A percentile compares a stretch with the other conserved stretches of the same genome.
Evolutionary conservation across 2,113 vertebrate species (phyloP).

Genomic region (Phyllostomus discolor): DNA sequence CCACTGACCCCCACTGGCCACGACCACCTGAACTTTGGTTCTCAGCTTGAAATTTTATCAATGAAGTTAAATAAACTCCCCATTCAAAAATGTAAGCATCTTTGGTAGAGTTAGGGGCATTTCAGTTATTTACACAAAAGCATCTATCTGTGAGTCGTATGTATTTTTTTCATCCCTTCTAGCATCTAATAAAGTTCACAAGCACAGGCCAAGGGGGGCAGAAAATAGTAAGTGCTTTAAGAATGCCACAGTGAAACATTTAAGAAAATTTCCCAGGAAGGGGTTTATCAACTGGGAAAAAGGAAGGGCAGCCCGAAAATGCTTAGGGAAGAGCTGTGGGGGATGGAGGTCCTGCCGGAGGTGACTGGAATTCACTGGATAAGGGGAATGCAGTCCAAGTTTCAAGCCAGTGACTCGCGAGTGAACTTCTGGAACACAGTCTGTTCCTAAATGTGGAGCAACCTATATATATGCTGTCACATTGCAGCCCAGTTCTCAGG

Average conservation of each 20-base stretch:
- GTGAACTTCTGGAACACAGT: background rate
- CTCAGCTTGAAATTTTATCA: constrained; percentile 9
- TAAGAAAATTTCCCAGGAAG: background rate
- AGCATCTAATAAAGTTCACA: background rate
- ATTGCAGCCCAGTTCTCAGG: background rate
- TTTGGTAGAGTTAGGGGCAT: background rate
- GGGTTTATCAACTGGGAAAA: background rate
- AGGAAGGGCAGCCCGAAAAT: background rate
- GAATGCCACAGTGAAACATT: background rate
- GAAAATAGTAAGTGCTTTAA: background rate
- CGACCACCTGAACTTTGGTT: background rate
- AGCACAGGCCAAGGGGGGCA: background rate
- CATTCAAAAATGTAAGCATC: background rate
- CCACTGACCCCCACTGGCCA: background rate
- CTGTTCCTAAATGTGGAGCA: background rate
- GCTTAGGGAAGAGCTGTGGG: background rate
- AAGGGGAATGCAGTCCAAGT: background rate
- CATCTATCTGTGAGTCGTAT: background rate
- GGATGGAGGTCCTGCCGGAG: background rate
- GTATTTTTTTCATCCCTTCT: background rate
- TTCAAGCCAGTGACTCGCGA: background rate
- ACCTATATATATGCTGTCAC: background rate
- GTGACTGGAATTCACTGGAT: background rate
- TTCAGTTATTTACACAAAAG: background rate
- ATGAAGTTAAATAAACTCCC: background rate